Evolutionary conservation across 2,888 invertebrate genomes (phyloP).

Genomic region (Limnephilus rhombicus): DNA sequence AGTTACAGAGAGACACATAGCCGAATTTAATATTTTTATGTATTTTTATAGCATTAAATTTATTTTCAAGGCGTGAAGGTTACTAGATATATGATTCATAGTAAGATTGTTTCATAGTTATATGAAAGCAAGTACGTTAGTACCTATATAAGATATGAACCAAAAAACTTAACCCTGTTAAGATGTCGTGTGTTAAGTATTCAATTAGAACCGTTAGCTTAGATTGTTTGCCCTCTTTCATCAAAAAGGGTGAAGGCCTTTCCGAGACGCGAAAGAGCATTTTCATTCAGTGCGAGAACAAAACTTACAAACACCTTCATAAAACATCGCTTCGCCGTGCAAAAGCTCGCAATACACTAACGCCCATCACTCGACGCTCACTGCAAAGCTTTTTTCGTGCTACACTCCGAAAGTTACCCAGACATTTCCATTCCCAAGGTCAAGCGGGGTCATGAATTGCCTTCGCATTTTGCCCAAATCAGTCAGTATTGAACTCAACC

Average conservation of each 20-base stretch:
- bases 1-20: no score
- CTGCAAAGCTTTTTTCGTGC: background rate
- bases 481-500: background rate
- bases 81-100: background rate
- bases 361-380: background rate
- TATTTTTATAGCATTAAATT: no score
- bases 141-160: background rate
- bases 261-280: background rate
- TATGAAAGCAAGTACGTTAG: background rate
- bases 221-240: background rate
- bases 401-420: background rate
- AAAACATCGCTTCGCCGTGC: constrained; percentile 16
- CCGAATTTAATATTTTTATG: no score
- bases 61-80: background rate
- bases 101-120: background rate
- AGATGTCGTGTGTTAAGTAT: background rate
- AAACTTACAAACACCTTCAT: background rate
- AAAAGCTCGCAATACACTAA: constrained; percentile 2
- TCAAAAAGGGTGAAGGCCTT: background rate
- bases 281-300: background rate
- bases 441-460: background rate
- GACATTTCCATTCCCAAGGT: background rate
- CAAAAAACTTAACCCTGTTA: background rate
- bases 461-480: background rate
- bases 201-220: background rate